Evolutionary conservation across 2,888 invertebrate genomes (phyloP).

Genomic region (Drosophila birchii): DNA sequence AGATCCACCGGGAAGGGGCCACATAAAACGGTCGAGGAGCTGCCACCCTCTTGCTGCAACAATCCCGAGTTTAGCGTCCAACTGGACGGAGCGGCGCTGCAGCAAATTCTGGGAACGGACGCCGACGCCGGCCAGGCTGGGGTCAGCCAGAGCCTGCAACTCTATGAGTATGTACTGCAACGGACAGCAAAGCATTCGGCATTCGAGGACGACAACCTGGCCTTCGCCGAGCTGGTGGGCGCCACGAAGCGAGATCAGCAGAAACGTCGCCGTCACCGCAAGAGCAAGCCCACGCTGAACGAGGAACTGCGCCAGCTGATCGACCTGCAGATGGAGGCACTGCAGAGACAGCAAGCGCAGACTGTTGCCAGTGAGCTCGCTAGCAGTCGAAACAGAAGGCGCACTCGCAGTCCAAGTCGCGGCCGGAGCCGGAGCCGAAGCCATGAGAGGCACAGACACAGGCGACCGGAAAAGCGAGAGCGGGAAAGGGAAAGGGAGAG

Average conservation of each 20-base stretch:
- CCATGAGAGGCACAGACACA: neutral
- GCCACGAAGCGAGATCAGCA: slow-evolving; percentile 74
- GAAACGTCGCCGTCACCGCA: slow-evolving; percentile 76
- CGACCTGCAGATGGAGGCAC: slow-evolving; percentile 82
- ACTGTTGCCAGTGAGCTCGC: neutral
- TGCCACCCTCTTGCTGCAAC: slow-evolving; percentile 35
- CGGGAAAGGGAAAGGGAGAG: neutral
- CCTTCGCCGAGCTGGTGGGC: slow-evolving; percentile 81
- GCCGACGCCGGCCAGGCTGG: neutral
- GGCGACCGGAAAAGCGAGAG: neutral
- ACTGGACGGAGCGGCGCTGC: slow-evolving; percentile 17
- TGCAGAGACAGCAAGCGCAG: slow-evolving; percentile 44
- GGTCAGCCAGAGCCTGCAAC: slow-evolving; percentile 64
- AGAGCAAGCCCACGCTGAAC: slow-evolving; percentile 80
- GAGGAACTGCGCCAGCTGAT: slow-evolving; percentile 82
- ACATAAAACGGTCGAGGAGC: neutral
- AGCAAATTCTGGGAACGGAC: slow-evolving; percentile 51
- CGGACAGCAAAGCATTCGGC: slow-evolving; percentile 18
- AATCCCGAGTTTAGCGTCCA: slow-evolving; percentile 35
- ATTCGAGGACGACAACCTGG: slow-evolving; percentile 55
- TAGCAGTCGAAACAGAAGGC: neutral
- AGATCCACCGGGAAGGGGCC: no score
- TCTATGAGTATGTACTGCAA: slow-evolving; percentile 78
- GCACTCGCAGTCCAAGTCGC: slow-evolving; percentile 15
- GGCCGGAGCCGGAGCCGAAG: slow-evolving; percentile 25